These are phyloP conservation scores for Polymixis lichenea DNA, from an alignment of 2,888 invertebrate genomes.

Conservation along the genomic window DNA sequence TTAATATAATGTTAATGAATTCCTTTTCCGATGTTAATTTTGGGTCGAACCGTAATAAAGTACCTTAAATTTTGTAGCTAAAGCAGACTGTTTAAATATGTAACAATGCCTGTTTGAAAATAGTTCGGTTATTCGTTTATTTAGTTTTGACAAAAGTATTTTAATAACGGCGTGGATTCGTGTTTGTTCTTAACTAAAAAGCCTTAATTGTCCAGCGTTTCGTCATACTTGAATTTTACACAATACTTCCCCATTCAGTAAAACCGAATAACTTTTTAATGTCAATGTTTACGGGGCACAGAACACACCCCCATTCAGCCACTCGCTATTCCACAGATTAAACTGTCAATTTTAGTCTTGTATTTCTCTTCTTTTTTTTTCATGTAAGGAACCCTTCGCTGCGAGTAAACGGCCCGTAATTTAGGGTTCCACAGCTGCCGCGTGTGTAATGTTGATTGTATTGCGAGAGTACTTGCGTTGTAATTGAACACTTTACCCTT, in stretches of 20 bases:
- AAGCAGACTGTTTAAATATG: conserved; percentile 51
- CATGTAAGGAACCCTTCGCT: conserved; percentile 81
- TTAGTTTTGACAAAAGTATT: conserved; percentile 17
- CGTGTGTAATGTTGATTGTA: conserved; percentile 89
- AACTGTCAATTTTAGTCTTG: conserved; percentile 85
- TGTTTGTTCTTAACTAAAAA: conserved; percentile 4
- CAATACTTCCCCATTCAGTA: conserved; percentile 17
- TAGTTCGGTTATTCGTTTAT: conserved; percentile 29
- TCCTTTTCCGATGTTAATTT: conserved; percentile 66
- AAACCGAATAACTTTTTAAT: conserved; percentile 58
- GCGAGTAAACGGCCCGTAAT: conserved; percentile 84
- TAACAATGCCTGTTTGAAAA: conserved; percentile 51
- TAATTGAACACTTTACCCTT: conserved; percentile 82
- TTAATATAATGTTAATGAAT: conserved; percentile 69
- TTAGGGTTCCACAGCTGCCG: conserved; percentile 88
- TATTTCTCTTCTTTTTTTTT: conserved; percentile 76
- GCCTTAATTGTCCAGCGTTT: not conserved
- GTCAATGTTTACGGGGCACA: conserved; percentile 51
- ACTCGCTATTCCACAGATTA: conserved; percentile 82
- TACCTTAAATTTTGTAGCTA: conserved; percentile 43
- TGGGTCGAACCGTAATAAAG: conserved; percentile 62
- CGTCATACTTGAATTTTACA: not conserved
- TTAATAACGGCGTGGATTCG: not conserved
- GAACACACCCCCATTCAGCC: conserved; percentile 70
- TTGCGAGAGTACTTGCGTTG: conserved; percentile 76